Percentiles rank a stretch among this genome's conserved stretches.
Evolutionary conservation across 2,797 vertebrate genomes (phyloP).

Genomic region (Sebastes trivittatus): DNA sequence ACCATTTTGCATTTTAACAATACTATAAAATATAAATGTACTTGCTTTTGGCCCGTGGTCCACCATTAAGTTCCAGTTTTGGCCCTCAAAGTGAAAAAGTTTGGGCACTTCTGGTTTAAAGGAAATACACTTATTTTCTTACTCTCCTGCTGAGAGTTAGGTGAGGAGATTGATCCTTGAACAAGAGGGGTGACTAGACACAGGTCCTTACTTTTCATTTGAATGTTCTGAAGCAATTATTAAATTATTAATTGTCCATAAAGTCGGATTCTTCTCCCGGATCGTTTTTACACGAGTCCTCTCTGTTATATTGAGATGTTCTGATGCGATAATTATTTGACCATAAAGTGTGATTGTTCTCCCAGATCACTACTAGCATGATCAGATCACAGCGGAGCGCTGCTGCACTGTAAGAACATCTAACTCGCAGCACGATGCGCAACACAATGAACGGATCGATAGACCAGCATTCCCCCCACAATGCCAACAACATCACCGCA

Average conservation of each 20-base stretch:
- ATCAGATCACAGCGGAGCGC: slow-evolving; percentile 11
- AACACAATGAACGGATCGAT: slow-evolving; percentile 65
- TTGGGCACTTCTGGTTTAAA: background rate
- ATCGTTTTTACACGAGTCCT: background rate
- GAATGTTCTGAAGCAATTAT: background rate
- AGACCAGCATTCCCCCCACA: slow-evolving; percentile 48
- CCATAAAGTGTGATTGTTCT: slow-evolving; percentile 5
- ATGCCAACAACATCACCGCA: slow-evolving; percentile 54
- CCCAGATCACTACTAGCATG: background rate
- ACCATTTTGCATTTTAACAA: too few species aligned
- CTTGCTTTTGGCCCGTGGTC: too few species aligned
- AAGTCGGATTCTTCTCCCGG: background rate
- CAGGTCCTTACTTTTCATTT: background rate
- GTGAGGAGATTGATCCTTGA: background rate
- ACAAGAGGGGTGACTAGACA: background rate
- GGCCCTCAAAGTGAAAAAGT: too few species aligned
- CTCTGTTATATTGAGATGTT: slow-evolving; percentile 12
- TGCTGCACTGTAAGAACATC: slow-evolving; percentile 20
- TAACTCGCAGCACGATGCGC: slow-evolving; percentile 29
- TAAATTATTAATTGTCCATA: background rate
- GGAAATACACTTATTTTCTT: background rate
- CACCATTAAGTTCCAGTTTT: too few species aligned
- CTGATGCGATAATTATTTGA: slow-evolving; percentile 11
- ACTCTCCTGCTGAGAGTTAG: background rate
- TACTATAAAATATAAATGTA: too few species aligned